Conservation (phyloP, 2,113 vertebrate species). For the Acanthochromis polyacanthus region DNA sequence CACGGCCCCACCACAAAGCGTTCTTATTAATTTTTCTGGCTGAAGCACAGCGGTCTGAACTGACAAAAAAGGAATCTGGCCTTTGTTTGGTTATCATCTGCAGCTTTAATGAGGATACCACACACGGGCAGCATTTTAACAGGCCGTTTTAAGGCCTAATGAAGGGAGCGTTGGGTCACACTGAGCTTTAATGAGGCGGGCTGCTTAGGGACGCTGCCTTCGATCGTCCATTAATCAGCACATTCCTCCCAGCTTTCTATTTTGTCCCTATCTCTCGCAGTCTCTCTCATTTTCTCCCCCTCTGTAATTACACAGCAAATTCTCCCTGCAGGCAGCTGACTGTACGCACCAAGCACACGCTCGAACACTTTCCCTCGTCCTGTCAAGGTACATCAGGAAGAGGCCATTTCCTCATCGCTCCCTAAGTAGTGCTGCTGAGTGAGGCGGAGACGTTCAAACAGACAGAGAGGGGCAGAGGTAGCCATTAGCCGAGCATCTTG, state of each 20-base stretch:
- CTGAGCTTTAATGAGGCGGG: constrained; percentile 66
- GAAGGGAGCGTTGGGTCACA: constrained; percentile 66
- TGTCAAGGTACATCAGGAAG: constrained; percentile 66
- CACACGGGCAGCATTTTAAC: constrained; percentile 70
- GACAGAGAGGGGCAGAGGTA: constrained; percentile 48
- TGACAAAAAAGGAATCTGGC: constrained; percentile 52
- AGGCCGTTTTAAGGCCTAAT: constrained; percentile 74
- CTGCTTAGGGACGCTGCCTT: constrained; percentile 70
- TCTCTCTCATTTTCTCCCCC: constrained; percentile 52
- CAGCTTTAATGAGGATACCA: constrained; percentile 75
- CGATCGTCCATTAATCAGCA: constrained; percentile 75
- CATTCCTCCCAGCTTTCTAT: constrained; percentile 73
- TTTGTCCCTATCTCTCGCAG: constrained; percentile 48
- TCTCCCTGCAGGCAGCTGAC: constrained; percentile 60
- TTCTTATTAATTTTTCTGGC: constrained; percentile 35
- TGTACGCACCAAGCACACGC: constrained; percentile 43
- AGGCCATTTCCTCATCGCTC: constrained; percentile 64
- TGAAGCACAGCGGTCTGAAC: constrained; percentile 34
- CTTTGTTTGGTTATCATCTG: constrained; percentile 71
- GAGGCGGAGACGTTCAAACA: constrained; percentile 55
- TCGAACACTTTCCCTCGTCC: constrained; percentile 57
- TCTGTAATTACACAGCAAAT: constrained; percentile 78
- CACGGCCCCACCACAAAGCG: constrained; percentile 22
- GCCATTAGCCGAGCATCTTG: constrained; percentile 65
- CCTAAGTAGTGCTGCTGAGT: constrained; percentile 53